phyloP scores from a whole-genome alignment of 64 coral and sea anemone genomes.

The Trachythela sp. region DNA sequence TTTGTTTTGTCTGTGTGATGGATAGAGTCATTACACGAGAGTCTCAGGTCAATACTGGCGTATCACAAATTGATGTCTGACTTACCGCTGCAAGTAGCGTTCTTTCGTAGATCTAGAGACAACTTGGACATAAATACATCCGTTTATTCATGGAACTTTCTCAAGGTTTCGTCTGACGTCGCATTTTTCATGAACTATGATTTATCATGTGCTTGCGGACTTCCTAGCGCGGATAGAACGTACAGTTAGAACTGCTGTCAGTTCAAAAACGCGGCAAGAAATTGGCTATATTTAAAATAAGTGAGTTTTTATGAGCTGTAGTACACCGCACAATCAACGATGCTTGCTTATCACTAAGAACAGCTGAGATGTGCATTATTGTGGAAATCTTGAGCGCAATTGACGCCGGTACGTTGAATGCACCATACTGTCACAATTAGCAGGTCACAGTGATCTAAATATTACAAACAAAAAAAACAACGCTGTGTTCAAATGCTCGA shows the following conservation, averaged over 20 bases:
- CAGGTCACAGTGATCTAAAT: conserved; percentile 6
- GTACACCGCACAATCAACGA: neutral
- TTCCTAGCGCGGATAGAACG: neutral
- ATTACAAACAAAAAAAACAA: neutral
- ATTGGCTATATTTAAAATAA: neutral
- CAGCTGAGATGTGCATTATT: neutral
- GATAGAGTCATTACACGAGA: no score
- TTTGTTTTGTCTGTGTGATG: neutral
- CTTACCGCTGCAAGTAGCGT: no score
- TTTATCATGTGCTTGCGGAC: neutral
- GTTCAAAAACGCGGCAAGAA: neutral
- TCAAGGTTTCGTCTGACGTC: neutral
- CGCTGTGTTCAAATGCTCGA: neutral
- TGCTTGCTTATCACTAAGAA: neutral
- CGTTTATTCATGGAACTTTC: neutral
- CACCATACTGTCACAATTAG: conserved; percentile 17
- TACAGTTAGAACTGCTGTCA: neutral
- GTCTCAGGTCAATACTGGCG: no score
- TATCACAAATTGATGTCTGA: no score
- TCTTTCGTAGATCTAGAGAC: no score
- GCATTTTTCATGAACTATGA: neutral
- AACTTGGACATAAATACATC: no score
- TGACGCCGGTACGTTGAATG: neutral
- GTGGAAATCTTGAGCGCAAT: neutral
- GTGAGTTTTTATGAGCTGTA: neutral